Evolutionary conservation across 2,113 vertebrate species (phyloP).

Genomic region (Chamaea fasciata): DNA sequence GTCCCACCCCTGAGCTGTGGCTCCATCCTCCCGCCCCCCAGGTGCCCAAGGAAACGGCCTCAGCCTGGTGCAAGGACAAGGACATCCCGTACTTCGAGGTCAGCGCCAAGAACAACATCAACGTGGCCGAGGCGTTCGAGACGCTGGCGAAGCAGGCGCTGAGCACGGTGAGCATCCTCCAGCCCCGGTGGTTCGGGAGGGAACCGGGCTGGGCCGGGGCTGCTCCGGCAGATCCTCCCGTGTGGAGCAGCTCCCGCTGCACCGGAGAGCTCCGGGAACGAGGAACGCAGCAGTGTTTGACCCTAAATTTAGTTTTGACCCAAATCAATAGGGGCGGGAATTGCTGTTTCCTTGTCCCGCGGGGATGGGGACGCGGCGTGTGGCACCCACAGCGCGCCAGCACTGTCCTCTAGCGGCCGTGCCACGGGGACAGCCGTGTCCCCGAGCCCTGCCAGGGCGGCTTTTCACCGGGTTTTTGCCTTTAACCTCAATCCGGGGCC

Average conservation of each 20-base stretch:
- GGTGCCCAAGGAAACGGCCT: constrained; percentile 68
- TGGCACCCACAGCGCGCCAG: neutral
- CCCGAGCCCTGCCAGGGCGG: accelerated
- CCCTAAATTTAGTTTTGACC: neutral
- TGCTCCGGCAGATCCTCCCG: accelerated
- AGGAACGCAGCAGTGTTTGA: accelerated
- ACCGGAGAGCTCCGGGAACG: neutral
- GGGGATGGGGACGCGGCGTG: accelerated
- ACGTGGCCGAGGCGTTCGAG: constrained; percentile 77
- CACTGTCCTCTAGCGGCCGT: constrained; percentile 50
- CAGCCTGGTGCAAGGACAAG: constrained; percentile 76
- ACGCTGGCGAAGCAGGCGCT: constrained; percentile 71
- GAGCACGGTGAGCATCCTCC: constrained; percentile 60
- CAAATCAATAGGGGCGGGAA: accelerated
- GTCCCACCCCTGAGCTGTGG: neutral
- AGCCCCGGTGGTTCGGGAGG: accelerated
- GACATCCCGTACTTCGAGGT: constrained; percentile 79
- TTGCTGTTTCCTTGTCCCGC: accelerated
- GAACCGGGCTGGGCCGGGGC: accelerated
- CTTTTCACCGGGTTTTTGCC: neutral
- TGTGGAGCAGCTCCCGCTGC: accelerated
- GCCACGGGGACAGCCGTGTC: neutral
- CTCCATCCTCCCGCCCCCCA: neutral
- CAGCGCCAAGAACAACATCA: constrained; percentile 78
- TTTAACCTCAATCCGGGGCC: accelerated